Evolutionary conservation across 2,797 vertebrate species (phyloP).

Genomic region (Sphaeramia orbicularis): DNA sequence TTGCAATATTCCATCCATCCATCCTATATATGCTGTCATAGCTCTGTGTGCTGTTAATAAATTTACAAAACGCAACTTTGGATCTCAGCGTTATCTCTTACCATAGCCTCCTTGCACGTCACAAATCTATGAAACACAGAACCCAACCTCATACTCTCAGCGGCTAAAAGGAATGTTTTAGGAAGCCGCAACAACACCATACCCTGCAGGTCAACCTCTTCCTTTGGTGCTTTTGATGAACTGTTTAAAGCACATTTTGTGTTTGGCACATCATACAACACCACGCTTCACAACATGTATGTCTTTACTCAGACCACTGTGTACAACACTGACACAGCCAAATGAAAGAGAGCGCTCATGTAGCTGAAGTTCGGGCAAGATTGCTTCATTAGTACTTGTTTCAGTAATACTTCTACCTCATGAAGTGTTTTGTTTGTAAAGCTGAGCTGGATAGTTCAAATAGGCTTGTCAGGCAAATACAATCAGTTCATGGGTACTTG

Average conservation of each 20-base stretch:
- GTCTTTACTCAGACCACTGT: too few relatives aligned
- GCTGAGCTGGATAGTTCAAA: constrained; percentile 30
- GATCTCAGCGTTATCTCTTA: too few relatives aligned
- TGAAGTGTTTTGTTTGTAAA: constrained; percentile 51
- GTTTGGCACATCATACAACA: constrained; percentile 49
- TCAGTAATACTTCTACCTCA: constrained; percentile 16
- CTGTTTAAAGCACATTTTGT: constrained; percentile 58
- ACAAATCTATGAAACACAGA: too few relatives aligned
- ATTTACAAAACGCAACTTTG: too few relatives aligned
- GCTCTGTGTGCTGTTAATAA: too few relatives aligned
- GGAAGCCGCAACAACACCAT: too few relatives aligned
- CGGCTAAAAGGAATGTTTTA: too few relatives aligned
- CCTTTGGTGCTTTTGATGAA: constrained; percentile 48
- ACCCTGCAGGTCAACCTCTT: constrained; percentile 37
- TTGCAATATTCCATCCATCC: too few relatives aligned
- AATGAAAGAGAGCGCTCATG: constrained; percentile 42
- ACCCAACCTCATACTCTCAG: too few relatives aligned
- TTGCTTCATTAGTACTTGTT: constrained; percentile 38
- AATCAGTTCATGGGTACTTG: constrained; percentile 41
- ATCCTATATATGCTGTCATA: too few relatives aligned
- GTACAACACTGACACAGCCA: constrained; percentile 45
- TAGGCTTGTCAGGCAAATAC: constrained; percentile 44
- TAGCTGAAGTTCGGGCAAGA: constrained; percentile 43
- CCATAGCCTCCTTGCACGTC: too few relatives aligned
- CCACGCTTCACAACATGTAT: constrained; percentile 46